Evolutionary conservation across 2,113 vertebrate species (phyloP).

Genomic region (Festucalex cinctus): DNA sequence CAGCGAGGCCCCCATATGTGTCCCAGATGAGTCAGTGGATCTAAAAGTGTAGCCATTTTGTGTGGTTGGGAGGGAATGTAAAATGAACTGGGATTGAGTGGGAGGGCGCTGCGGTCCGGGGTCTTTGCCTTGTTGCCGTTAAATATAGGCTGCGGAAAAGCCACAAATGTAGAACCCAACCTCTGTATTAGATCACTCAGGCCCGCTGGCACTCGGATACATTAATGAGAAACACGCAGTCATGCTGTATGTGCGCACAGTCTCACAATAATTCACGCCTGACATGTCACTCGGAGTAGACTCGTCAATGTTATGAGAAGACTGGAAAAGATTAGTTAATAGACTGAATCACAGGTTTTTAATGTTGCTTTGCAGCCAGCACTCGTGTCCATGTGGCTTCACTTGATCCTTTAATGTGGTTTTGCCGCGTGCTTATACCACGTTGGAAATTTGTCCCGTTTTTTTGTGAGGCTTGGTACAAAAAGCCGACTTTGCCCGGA

Average conservation of each 20-base stretch:
- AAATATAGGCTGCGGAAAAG: conserved; percentile 67
- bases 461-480: background rate
- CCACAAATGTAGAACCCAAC: conserved; percentile 56
- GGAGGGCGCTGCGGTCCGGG: conserved; percentile 61
- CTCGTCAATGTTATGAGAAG: background rate
- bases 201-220: conserved; percentile 37
- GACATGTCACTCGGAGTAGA: conserved; percentile 4
- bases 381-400: conserved; percentile 12
- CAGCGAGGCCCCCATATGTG: conserved; percentile 54
- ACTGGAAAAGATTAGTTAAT: conserved; percentile 13
- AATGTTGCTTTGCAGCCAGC: conserved; percentile 1
- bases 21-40: conserved; percentile 54
- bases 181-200: conserved; percentile 54
- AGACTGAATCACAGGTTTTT: conserved; percentile 6
- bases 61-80: conserved; percentile 20
- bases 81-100: conserved; percentile 51
- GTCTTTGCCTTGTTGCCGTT: conserved; percentile 62
- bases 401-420: conserved; percentile 17
- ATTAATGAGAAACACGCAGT: conserved; percentile 45
- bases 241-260: conserved; percentile 3
- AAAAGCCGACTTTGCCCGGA: background rate
- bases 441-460: conserved; percentile 6
- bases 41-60: conserved; percentile 52
- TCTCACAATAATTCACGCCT: conserved; percentile 1
- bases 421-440: background rate